Percentiles rank a stretch among this genome's conserved stretches.
Evolutionary conservation across 23 tunicate species (phyloP).

Genomic region (Styela plicata): DNA sequence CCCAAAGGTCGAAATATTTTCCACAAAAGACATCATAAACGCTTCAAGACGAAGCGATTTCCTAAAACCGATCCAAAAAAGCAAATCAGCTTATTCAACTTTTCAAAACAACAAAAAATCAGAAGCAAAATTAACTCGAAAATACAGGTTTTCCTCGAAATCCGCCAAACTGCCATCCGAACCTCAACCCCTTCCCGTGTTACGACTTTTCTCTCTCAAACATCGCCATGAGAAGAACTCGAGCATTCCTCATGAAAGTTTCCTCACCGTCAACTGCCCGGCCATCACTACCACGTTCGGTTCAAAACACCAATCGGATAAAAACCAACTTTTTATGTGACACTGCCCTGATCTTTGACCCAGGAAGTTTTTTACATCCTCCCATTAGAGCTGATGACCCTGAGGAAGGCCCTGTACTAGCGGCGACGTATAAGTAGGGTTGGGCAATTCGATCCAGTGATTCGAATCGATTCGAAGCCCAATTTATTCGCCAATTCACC

Average conservation of each 20-base stretch:
- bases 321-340: not conserved
- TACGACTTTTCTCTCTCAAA: slow-evolving; percentile 36
- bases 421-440: no score
- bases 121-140: not conserved
- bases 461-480: not conserved
- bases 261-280: slow-evolving; percentile 48
- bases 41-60: not conserved
- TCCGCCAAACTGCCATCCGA: not conserved
- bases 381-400: no score
- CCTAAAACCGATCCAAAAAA: not conserved
- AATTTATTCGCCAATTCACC: not conserved
- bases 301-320: no score
- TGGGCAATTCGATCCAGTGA: no score
- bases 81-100: not conserved
- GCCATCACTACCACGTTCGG: not conserved
- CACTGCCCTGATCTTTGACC: no score
- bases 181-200: slow-evolving; percentile 1
- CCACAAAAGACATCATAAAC: slow-evolving; percentile 1
- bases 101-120: not conserved
- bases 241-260: slow-evolving; percentile 31
- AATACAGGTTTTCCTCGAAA: not conserved
- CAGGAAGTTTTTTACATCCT: no score
- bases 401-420: no score
- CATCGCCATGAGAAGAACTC: slow-evolving; percentile 46
- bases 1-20: slow-evolving; percentile 20